A percentile compares a stretch with the other conserved stretches of the same genome.
Conservation (phyloP, 2,888 invertebrate species). For the Drosophila stalkeri region DNA sequence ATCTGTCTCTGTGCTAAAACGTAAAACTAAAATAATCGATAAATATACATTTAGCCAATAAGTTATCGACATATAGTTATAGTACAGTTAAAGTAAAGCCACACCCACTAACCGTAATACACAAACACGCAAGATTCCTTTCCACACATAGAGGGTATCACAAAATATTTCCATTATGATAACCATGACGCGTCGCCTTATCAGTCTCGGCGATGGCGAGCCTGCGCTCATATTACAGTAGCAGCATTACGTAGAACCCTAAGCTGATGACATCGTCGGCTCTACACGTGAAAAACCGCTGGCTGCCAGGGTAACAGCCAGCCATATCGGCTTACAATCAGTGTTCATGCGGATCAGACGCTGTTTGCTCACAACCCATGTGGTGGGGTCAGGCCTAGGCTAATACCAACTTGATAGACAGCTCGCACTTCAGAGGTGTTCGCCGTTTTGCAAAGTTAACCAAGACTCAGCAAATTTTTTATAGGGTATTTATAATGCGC, state of each 20-base stretch:
- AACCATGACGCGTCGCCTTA: constrained; percentile 20
- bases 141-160: background rate
- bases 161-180: constrained; percentile 28
- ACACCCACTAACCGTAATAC: background rate
- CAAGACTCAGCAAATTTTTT: background rate
- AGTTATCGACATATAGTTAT: background rate
- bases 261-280: background rate
- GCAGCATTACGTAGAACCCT: background rate
- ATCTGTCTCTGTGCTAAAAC: background rate
- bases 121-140: background rate
- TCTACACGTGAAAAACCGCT: background rate
- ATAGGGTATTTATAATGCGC: constrained; percentile 7
- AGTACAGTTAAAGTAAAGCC: background rate
- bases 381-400: constrained; percentile 20
- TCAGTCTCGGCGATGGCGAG: constrained; percentile 14
- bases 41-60: background rate
- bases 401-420: constrained; percentile 11
- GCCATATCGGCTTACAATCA: constrained; percentile 7
- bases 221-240: constrained; percentile 6
- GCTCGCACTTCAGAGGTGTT: background rate
- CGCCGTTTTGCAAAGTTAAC: constrained; percentile 8
- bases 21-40: background rate
- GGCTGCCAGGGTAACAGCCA: background rate
- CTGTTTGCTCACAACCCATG: background rate
- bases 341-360: background rate